phyloP scores from a whole-genome alignment of 2,797 vertebrate species.

The Neopelma chrysocephalum region DNA sequence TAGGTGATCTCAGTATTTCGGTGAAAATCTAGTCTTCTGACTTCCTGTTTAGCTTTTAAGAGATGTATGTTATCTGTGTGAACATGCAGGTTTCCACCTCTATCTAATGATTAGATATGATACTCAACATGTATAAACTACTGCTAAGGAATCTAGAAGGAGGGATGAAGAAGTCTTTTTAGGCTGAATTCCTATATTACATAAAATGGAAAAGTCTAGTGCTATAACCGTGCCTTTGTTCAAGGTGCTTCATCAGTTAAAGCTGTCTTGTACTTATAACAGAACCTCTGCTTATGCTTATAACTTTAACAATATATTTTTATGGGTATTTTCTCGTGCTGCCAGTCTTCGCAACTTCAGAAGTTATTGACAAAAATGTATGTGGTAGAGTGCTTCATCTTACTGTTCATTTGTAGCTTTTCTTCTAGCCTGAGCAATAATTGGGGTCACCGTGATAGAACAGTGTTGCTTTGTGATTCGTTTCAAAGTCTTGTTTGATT shows the following conservation, averaged over 20 bases:
- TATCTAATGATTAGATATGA: background rate
- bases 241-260: background rate
- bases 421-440: background rate
- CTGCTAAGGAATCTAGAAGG: background rate
- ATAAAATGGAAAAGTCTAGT: background rate
- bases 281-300: background rate
- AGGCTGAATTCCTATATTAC: background rate
- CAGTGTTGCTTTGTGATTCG: constrained; percentile 42
- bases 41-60: background rate
- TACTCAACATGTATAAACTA: background rate
- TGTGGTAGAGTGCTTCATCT: background rate
- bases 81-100: background rate
- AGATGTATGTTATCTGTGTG: background rate
- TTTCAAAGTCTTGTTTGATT: constrained; percentile 51
- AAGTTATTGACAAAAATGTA: constrained; percentile 9
- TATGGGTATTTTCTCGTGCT: constrained; percentile 17
- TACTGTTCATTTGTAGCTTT: background rate
- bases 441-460: constrained; percentile 13
- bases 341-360: constrained; percentile 17
- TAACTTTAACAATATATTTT: background rate
- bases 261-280: background rate
- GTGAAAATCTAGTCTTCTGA: background rate
- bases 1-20: background rate
- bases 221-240: background rate
- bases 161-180: background rate